Base-by-base conservation (phyloP, 2,888 invertebrate species). In the Ormyrus pomaceus region DNA sequence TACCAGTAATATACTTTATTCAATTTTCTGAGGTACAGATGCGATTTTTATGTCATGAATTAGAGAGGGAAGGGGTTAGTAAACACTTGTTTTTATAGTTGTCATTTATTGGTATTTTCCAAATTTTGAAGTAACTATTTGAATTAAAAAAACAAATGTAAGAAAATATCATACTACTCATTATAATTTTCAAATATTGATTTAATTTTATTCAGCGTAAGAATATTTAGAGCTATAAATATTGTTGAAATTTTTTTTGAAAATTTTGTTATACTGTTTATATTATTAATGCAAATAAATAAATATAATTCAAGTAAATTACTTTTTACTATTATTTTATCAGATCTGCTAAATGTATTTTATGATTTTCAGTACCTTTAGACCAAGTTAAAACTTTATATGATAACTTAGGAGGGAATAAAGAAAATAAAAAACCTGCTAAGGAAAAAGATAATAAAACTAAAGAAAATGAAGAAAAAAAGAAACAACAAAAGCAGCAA, bases 331-430 rank as follows among this genome's bases (percentile, higher is more conserved):
- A 13, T 7, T 48, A 7, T 5, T 8, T 45, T 64, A 19, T 59
- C 34, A 8, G 6, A 59, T 59, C 9, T 34, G 3, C 61, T 61
- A 59, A 59, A 19, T 19, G 11, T 46, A 46, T 46, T 46, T 81
- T 83, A 77, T 46, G 65, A 77, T 82, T 87, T 83, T 74, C 87
- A 96, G 95, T 95, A 81, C 94, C 95, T 2, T 91, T 94, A 82
- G 93, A 94, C 59, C 94, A 95, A 91, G 92, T 94, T 70, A 94
- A 94, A 84, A 94, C 93, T 75, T 92, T 95, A 81, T 94, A 95
- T 85, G 92, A 92, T 65, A 93, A 93, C 62, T 92, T 93, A 89
- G 93, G 93, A 84, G 93, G 93, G 84, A 93, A 93, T 86, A 94
- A 94, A 84, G 93, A 94, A 77, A 93, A 91, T 83, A 93, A 92